Evolutionary conservation across 2,113 vertebrate species (phyloP).

Genomic region (Mohoua ochrocephala): DNA sequence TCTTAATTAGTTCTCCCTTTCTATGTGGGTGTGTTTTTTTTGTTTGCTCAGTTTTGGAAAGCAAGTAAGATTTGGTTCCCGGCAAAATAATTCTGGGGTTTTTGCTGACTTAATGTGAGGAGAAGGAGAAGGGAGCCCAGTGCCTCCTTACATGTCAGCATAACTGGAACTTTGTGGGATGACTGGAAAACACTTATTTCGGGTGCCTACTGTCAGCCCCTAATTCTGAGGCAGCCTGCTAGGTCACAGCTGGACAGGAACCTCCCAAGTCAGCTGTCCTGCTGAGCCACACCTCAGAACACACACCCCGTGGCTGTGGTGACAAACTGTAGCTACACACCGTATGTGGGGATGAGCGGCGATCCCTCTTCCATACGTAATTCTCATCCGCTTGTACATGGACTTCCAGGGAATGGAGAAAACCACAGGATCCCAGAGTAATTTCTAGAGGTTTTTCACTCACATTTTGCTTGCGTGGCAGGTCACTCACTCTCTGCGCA

Average conservation of each 20-base stretch:
- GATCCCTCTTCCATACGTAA: background rate
- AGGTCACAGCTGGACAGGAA: slow-evolving; percentile 9
- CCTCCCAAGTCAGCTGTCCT: background rate
- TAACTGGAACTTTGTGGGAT: background rate
- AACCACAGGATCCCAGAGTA: background rate
- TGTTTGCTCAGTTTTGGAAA: slow-evolving; percentile 43
- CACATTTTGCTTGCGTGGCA: background rate
- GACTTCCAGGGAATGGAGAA: background rate
- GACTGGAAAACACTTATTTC: background rate
- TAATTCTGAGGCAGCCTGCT: background rate
- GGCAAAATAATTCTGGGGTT: background rate
- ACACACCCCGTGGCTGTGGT: background rate
- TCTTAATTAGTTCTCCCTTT: slow-evolving; percentile 76
- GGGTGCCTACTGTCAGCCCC: background rate
- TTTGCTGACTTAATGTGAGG: background rate
- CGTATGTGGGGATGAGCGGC: background rate
- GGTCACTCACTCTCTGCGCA: background rate
- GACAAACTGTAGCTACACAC: background rate
- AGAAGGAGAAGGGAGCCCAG: background rate
- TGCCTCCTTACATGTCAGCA: background rate
- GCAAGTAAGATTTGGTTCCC: slow-evolving; percentile 9
- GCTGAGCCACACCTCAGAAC: background rate
- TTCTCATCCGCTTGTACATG: background rate
- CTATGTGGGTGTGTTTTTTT: slow-evolving; percentile 14
- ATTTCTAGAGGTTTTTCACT: background rate